Base-by-base conservation (phyloP, 2,113 vertebrate genomes). In the Python bivittatus region DNA sequence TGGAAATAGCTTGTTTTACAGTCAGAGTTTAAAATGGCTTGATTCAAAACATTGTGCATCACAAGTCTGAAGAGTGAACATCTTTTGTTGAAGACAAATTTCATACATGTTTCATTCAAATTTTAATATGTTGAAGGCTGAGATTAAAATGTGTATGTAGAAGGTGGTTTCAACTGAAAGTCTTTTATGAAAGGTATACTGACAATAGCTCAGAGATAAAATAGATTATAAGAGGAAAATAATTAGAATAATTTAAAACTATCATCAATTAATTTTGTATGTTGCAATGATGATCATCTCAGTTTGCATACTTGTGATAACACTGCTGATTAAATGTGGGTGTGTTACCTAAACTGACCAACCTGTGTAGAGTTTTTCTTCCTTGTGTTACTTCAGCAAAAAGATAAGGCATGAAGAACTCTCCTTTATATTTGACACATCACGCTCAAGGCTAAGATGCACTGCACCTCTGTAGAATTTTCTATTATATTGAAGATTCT, bases 361-460 rank as follows among this genome's bases (percentile, higher is more conserved):
- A 29, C 6, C 48, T 86, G 58, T 86, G 58, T 91, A 87, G 84
- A 64, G 84, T 87, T 86, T 91, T 91, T 91, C 72, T 90, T 79
- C 23, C 12, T 68, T 72, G n/a, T 25, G 64, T 4, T 56, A 54
- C 8, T 64, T 85, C 27, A 48, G 20, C n/a, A 91, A 85, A 72
- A 86, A 86, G 3, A 4, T 12, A 91, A 42, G 23, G 23, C 52
- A 87, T 91, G 84, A 10, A 33, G 52, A 48, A 42, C 56, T 48
- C 2, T 54, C 38, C 23, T n/a, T 86, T 23, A 53, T 17, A 86
- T 10, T 54, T 58, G 53, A 42, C 12, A 29, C 25, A 84, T 84
- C 27, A 61, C 25, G 7, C 52, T 72, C 3, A 38, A 2, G 22
- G 3, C 13, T 68, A 20, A 64, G 42, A 68, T n/a, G 0, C 8